Evolutionary conservation across 2,797 vertebrate species (phyloP), one percentile per base, ranked within the genome.

Genomic region (Kryptopterus vitreolus): DNA sequence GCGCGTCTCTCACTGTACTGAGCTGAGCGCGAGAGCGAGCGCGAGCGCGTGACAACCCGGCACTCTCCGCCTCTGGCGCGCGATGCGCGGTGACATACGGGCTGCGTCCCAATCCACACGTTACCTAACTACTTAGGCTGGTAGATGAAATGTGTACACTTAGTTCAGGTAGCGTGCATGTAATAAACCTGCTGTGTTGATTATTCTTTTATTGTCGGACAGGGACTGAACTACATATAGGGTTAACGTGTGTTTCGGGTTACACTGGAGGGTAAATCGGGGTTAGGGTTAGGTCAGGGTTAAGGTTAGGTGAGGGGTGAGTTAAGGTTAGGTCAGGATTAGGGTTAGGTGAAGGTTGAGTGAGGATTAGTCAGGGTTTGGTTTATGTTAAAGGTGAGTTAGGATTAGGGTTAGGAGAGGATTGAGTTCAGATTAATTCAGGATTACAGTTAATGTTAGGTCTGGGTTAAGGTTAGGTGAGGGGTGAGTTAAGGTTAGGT

Each of bases 11-110:
- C 46, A 4, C 52, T 57, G 33, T 38, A 62, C 76, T 29, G 76
- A 65, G 61, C 80, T 29, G 76, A 75, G 38, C 15, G 63, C 11
- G 33, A 65, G 26, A 10, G 69, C 57, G 83, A 74, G 68, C 78
- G 75, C 35, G 48, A 63, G 81, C 77, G 81, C 84, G 81, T 71
- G 78, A 76, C 76, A 77, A 15, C 50, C n/a, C 62, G 61, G 59
- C 33, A 57, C 65, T 69, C 76, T 78, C 76, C 76, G 63, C 76
- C 76, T 69, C 63, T 46, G 79, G 79, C 78, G 46, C 57, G 52
- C 68, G 52, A 79, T 76, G 58, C 58, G 58, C 58, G 46, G 35
- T 76, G 20, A 76, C 73, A 66, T 46, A 55, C 2, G 35, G 76
- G 76, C 76, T 77, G 61, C 62, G 76, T 77, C 76, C 62, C 76